These are phyloP conservation scores for Monodelphis domestica DNA, from an alignment of 2,797 vertebrate genomes.

Conservation along the genomic window DNA sequence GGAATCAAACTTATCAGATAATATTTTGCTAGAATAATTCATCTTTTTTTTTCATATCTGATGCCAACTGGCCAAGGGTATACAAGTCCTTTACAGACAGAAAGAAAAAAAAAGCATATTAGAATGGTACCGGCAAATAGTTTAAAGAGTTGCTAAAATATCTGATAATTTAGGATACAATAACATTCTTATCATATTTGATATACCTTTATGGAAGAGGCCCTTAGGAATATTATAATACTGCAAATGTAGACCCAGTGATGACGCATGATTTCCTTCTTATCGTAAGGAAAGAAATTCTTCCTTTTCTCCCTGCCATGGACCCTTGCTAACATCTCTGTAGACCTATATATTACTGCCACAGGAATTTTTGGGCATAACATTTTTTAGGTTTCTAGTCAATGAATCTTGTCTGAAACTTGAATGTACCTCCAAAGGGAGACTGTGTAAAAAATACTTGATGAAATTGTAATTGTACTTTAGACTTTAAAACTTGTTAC, in stretches of 20 bases:
- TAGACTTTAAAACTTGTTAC: not conserved
- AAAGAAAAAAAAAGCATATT: not conserved
- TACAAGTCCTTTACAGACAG: conserved; percentile 41
- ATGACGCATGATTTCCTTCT: not conserved
- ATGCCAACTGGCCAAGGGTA: conserved; percentile 5
- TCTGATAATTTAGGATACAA: not conserved
- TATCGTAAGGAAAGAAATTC: not conserved
- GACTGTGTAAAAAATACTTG: not conserved
- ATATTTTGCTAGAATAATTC: conserved; percentile 56
- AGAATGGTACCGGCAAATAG: not conserved
- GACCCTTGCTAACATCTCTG: not conserved
- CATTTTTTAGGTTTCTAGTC: not conserved
- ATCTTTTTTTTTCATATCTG: conserved; percentile 57
- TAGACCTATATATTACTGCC: not conserved
- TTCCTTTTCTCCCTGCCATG: not conserved
- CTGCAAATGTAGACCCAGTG: not conserved
- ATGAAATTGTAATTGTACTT: not conserved
- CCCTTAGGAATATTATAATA: not conserved
- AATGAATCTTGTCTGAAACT: not conserved
- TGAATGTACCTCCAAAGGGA: not conserved
- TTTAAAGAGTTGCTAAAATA: not conserved
- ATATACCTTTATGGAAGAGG: not conserved
- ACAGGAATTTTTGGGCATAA: not conserved
- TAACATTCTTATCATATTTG: not conserved
- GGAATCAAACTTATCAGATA: conserved; percentile 59